Percentiles rank a stretch among this genome's conserved stretches.
Evolutionary conservation across 2,113 vertebrate genomes (phyloP).

Genomic region (Camarhynchus parvulus): DNA sequence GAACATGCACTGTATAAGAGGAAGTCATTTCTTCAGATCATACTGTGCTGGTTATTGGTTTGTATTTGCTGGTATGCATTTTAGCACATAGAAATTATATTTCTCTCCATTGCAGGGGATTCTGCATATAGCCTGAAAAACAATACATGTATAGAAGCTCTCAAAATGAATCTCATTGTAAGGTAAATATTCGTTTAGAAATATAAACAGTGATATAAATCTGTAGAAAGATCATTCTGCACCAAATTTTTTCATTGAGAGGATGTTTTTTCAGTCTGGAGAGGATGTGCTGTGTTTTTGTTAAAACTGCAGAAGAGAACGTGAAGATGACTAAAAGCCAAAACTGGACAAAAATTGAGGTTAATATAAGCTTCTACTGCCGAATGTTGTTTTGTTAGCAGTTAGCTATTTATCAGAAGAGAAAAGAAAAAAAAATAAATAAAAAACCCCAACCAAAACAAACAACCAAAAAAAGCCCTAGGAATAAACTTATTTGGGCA

Average conservation of each 20-base stretch:
- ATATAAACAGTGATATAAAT: not conserved
- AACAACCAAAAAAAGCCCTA: not conserved
- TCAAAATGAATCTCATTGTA: not conserved
- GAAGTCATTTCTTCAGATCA: conserved; percentile 44
- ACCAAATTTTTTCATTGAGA: not conserved
- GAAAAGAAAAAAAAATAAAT: rapidly evolving
- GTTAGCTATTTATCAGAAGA: not conserved
- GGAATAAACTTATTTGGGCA: not conserved
- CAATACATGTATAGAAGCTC: not conserved
- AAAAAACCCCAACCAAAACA: rapidly evolving
- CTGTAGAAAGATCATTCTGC: not conserved
- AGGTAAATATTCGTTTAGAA: conserved; percentile 50
- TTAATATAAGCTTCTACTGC: not conserved
- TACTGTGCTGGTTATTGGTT: conserved; percentile 48
- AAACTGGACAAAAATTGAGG: not conserved
- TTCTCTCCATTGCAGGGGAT: conserved; percentile 14
- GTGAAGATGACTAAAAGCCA: not conserved
- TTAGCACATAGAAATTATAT: conserved; percentile 33
- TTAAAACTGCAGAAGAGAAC: not conserved
- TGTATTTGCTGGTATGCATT: conserved; percentile 22
- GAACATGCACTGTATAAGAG: not conserved
- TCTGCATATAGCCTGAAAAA: conserved; percentile 16
- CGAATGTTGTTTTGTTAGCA: not conserved
- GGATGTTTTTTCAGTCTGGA: not conserved
- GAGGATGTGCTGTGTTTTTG: not conserved